Evolutionary conservation across 2,113 vertebrate species (phyloP).

Genomic region (Aegithalos caudatus): DNA sequence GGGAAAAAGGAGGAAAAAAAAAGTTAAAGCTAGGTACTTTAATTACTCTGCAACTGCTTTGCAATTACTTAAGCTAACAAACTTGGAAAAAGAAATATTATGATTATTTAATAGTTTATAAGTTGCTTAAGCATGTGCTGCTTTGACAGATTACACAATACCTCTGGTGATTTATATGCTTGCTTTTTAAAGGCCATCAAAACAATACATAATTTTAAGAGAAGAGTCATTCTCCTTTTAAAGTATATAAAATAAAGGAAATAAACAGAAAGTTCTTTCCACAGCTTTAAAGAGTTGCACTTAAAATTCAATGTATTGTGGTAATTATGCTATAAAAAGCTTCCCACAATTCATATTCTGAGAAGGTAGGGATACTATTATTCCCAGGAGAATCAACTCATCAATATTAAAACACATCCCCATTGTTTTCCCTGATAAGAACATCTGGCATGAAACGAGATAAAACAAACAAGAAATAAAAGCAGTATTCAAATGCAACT

Average conservation of each 20-base stretch:
- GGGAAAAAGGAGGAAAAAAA: background rate
- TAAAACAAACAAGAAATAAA: conserved; percentile 30
- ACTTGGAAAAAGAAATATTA: background rate
- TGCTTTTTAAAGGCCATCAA: background rate
- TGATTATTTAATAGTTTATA: background rate
- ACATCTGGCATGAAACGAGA: conserved; percentile 36
- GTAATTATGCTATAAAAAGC: conserved; percentile 34
- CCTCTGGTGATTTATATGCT: background rate
- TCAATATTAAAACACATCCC: conserved; percentile 72
- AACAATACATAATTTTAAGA: background rate
- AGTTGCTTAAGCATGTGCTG: background rate
- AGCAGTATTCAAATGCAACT: background rate
- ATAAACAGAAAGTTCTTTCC: background rate
- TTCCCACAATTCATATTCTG: conserved; percentile 62
- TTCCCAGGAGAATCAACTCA: conserved; percentile 68
- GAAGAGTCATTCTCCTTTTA: background rate
- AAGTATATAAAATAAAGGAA: background rate
- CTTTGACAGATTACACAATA: background rate
- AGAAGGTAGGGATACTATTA: conserved; percentile 52
- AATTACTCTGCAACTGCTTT: background rate
- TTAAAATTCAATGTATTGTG: conserved; percentile 23
- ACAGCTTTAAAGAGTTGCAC: conserved; percentile 10
- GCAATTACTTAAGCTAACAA: background rate
- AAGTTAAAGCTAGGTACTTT: background rate
- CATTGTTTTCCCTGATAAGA: conserved; percentile 48